Conservation (phyloP, 2,888 invertebrate genomes). For the Leptopilina syphax region DNA sequence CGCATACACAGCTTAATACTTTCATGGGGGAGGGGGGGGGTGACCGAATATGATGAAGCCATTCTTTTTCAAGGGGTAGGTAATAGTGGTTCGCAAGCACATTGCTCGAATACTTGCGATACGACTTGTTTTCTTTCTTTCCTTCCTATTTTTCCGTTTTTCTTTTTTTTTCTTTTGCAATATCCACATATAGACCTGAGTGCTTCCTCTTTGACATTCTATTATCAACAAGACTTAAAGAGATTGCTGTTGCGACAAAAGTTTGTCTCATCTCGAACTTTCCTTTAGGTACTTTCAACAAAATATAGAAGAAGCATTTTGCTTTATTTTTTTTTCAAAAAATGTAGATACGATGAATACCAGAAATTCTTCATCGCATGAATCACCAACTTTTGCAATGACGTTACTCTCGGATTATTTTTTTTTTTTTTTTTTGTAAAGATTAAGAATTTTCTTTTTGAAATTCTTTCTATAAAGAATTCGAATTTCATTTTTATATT, state of each 20-base stretch:
- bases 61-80: conserved; percentile 51
- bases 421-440: too few relatives aligned
- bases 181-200: background rate
- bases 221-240: background rate
- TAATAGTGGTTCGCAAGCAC: conserved; percentile 50
- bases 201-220: background rate
- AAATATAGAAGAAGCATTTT: background rate
- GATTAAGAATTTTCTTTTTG: too few relatives aligned
- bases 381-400: too few relatives aligned
- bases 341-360: too few relatives aligned
- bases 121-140: background rate
- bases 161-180: background rate
- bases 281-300: background rate
- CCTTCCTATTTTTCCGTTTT: too few relatives aligned
- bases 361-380: too few relatives aligned
- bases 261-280: conserved; percentile 10
- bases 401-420: too few relatives aligned
- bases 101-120: conserved; percentile 44
- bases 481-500: too few relatives aligned
- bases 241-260: conserved; percentile 15
- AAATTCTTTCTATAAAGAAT: too few relatives aligned
- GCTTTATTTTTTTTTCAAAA: too few relatives aligned
- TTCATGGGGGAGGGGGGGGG: too few relatives aligned
- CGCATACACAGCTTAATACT: background rate
- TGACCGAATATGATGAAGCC: conserved; percentile 53